Evolutionary conservation across 1,140 invertebrate species (phyloP), one percentile per base, ranked within the genome.

Genomic region (Muscidifurax raptorellus): DNA sequence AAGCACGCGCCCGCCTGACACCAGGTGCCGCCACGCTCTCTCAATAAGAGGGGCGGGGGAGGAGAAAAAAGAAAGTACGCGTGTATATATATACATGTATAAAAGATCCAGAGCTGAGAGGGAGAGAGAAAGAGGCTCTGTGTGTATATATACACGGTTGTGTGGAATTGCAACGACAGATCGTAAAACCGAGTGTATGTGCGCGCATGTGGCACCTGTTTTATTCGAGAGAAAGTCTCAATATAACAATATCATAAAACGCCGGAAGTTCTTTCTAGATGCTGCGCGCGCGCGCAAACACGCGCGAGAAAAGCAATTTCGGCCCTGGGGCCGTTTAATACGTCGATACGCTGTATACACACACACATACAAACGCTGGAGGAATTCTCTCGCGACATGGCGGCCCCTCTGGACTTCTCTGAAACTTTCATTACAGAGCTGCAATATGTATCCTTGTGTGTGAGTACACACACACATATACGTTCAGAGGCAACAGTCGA

Each of bases 251-350:
- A 75, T 47, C 32, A 47, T 75, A 75, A 75, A 75, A 75, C n/a
- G 32, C 32, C 36, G 40, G 72, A 47, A 72, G 40, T 32, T 30
- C 32, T 22, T 4, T 59, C 6, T 59, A 27, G 22, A 67, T 15
- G 27, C 59, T 7, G 0, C 15, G 59, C 7, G 22, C 59, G 27
- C 9, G 40, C n/a, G 79, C 52, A 71, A 52, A 80, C 40, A 15
- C 67, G 36, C n/a, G n/a, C n/a, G n/a, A n/a, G n/a, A 71, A 80
- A 80, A 80, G 79, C 67, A 80, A 80, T 80, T 80, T 80, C 25
- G 67, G 18, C 18, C 1, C 52, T 1, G 22, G 12, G 40, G 67
- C 40, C 67, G 40, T 80, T 80, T 80, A 80, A 80, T 71, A 80
- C 79, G 79, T 71, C 67, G 25, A 80, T 80, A 40, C 52, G 36